Conservation (phyloP, 2,113 vertebrate genomes). For the Calypte anna region DNA sequence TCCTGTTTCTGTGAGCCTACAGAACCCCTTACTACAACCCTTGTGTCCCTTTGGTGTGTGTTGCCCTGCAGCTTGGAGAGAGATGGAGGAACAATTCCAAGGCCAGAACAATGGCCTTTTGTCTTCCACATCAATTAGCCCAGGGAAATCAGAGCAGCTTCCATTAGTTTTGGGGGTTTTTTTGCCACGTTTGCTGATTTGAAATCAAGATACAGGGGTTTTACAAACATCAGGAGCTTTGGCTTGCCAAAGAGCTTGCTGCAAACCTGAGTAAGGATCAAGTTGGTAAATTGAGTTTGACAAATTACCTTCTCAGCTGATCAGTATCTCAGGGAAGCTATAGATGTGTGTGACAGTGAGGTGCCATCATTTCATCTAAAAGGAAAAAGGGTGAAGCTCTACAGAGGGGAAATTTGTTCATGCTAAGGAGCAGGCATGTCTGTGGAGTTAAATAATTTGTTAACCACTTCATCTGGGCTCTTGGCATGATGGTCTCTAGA, state of each 20-base stretch:
- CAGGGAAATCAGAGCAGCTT: not conserved
- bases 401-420: not conserved
- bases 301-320: not conserved
- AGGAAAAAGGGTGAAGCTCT: not conserved
- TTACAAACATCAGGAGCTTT: not conserved
- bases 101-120: not conserved
- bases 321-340: not conserved
- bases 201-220: not conserved
- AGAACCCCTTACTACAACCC: not conserved
- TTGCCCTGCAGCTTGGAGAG: not conserved
- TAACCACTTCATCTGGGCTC: not conserved
- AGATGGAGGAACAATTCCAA: not conserved
- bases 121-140: not conserved
- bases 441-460: not conserved
- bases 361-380: not conserved
- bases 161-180: not conserved
- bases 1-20: not conserved
- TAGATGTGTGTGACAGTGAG: not conserved
- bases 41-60: fast-evolving
- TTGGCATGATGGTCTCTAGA: not conserved
- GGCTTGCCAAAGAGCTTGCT: not conserved
- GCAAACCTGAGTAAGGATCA: not conserved
- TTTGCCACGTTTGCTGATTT: not conserved
- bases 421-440: not conserved
- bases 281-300: not conserved